Evolutionary conservation across 2,797 vertebrate species (phyloP), one percentile per base, ranked within the genome.

Genomic region (Tamandua tetradactyla): DNA sequence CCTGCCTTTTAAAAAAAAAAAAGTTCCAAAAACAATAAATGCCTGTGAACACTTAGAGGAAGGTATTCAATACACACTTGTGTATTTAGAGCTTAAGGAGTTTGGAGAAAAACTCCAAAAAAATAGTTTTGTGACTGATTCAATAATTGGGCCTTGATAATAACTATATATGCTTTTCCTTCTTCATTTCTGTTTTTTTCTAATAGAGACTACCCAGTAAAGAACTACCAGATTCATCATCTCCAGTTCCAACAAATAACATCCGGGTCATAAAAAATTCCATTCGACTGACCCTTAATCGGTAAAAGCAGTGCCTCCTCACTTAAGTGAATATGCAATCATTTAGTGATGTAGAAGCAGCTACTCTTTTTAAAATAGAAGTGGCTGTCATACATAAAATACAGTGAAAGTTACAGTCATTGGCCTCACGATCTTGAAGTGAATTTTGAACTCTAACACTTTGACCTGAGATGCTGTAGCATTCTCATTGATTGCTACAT

Each of bases 281-380:
- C 93, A 99, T 99, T 97, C 99, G 99, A 97, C 98, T 99, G 97
- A 99, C 99, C 49, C 99, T 99, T 94, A 99, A 99, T 95, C 99
- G 99, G 97, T 99, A 99, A 98, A 97, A 85, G 93, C 93, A 79
- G 84, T 96, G 78, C 94, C 79, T 97, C 96, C 98, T 98, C 98
- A 98, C 98, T 98, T 98, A 97, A 98, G 97, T 96, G 79, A 91
- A 93, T 91, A 89, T 90, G 92, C 5, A 57, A 52, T 98, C 96
- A 80, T 85, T 91, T 66, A 86, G 87, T 82, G 87, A 68, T 94
- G 69, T 27, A 32, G 84, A 14, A 37, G 27, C 17, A 93, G 80
- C 90, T 92, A 88, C 71, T 94, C 59, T 91, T 32, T n/a, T 86
- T 76, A 69, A 74, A 92, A 44, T 14, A 94, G 90, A 89, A 64